Evolutionary conservation across 2,888 invertebrate genomes (phyloP).

Genomic region (Sipha maydis): DNA sequence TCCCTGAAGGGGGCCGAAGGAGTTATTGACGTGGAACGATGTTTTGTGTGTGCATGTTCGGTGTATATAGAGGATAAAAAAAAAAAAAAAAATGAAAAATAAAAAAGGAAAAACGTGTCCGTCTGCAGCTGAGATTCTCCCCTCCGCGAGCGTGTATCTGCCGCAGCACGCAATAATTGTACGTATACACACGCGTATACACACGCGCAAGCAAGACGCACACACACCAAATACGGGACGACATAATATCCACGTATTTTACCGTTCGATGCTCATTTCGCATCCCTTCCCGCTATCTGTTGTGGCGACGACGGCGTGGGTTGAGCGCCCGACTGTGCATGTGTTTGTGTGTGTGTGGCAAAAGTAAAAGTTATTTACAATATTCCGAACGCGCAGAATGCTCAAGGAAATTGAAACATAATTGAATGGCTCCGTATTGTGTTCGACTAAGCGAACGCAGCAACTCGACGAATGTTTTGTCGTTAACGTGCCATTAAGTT

Average conservation of each 20-base stretch:
- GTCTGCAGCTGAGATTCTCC: constrained; percentile 43
- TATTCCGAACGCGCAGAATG: constrained; percentile 41
- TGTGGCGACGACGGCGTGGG: neutral
- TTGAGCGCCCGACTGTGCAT: neutral
- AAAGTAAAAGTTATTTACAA: constrained; percentile 60
- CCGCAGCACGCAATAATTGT: constrained; percentile 36
- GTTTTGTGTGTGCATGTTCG: constrained; percentile 46
- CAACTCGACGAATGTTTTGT: constrained; percentile 55
- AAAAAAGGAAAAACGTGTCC: constrained; percentile 40
- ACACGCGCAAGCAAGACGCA: neutral
- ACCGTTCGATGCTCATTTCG: constrained; percentile 59
- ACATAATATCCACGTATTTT: constrained; percentile 57
- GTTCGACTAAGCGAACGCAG: constrained; percentile 58
- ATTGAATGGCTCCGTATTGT: constrained; percentile 60
- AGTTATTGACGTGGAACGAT: constrained; percentile 59
- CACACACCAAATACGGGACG: constrained; percentile 35
- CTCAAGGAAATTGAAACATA: constrained; percentile 61
- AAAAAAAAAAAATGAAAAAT: neutral
- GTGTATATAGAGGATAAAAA: neutral
- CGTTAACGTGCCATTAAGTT: constrained; percentile 62
- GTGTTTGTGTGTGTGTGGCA: neutral
- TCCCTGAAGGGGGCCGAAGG: constrained; percentile 29
- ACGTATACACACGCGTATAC: neutral
- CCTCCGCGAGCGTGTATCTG: neutral
- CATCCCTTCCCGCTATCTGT: neutral